Percentiles rank a stretch among this genome's conserved stretches.
Evolutionary conservation across 2,888 invertebrate genomes (phyloP).

Genomic region (Oscheius sp.): DNA sequence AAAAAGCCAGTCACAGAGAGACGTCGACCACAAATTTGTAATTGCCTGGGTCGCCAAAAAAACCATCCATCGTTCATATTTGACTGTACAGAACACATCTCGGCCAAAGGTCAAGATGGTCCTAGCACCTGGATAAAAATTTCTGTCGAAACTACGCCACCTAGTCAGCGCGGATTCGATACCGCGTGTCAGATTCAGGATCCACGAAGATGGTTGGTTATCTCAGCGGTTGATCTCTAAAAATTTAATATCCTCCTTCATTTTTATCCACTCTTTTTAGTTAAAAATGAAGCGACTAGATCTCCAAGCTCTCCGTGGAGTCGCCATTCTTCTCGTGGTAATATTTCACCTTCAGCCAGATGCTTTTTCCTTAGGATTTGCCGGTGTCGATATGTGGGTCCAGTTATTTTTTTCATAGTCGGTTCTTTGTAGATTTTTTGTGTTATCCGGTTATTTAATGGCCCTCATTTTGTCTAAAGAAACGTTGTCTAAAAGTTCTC

Average conservation of each 20-base stretch:
- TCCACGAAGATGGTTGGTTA: too few relatives aligned
- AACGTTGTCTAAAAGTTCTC: not conserved
- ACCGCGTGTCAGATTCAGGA: too few relatives aligned
- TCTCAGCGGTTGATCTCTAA: too few relatives aligned
- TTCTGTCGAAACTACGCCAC: not conserved
- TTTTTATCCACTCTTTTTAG: too few relatives aligned
- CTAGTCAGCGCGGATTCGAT: too few relatives aligned
- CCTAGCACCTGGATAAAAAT: not conserved
- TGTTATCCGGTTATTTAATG: conserved; percentile 9
- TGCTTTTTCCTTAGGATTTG: conserved; percentile 7
- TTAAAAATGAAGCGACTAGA: not conserved
- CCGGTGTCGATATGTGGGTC: conserved; percentile 29
- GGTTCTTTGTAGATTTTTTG: conserved; percentile 9
- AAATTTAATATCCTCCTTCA: too few relatives aligned
- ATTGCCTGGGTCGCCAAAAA: too few relatives aligned
- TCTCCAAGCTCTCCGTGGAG: conserved; percentile 14
- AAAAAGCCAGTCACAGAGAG: too few relatives aligned
- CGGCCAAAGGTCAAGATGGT: too few relatives aligned
- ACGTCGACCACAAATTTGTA: too few relatives aligned
- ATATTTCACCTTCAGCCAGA: conserved; percentile 27
- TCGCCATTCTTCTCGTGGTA: conserved; percentile 24
- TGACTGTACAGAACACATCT: too few relatives aligned
- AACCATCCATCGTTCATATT: too few relatives aligned
- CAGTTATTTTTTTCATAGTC: not conserved
- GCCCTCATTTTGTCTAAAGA: conserved; percentile 1